A percentile compares a stretch with the other conserved stretches of the same genome.
phyloP scores from a whole-genome alignment of 2,797 vertebrate genomes.

The Sylvia borin region DNA sequence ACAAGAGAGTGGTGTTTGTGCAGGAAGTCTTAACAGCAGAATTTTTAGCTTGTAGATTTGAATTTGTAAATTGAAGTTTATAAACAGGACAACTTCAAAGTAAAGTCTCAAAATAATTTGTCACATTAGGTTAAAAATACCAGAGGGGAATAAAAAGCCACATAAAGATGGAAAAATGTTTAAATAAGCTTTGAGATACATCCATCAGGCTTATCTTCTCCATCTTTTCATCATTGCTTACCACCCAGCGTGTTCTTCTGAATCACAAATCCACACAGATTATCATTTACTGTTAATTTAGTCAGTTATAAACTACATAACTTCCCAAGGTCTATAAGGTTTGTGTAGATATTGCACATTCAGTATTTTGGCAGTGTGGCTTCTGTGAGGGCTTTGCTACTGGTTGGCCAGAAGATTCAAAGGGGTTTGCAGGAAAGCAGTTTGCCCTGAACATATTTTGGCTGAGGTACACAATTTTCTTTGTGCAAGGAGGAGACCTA shows the following conservation, averaged over 20 bases:
- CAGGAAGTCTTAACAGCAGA: background rate
- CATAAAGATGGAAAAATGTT: background rate
- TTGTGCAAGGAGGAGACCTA: background rate
- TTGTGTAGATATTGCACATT: background rate
- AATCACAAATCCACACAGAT: background rate
- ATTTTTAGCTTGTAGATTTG: background rate
- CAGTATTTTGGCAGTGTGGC: background rate
- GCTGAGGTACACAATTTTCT: background rate
- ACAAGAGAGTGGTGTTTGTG: background rate
- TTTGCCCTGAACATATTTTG: background rate
- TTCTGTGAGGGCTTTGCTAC: background rate
- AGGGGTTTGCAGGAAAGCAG: background rate
- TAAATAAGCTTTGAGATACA: rapidly evolving
- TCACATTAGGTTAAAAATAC: background rate
- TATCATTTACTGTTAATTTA: background rate
- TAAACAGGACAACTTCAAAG: background rate
- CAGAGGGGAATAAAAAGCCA: background rate
- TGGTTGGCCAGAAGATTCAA: background rate
- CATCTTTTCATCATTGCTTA: background rate
- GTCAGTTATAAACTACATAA: background rate
- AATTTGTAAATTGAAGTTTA: background rate
- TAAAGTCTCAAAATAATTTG: background rate
- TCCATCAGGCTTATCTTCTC: background rate
- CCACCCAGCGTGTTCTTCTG: rapidly evolving
- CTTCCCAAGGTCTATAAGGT: background rate